A percentile compares a stretch with the other conserved stretches of the same genome.
Evolutionary conservation across 2,797 vertebrate species (phyloP).

Genomic region (Phyllotis vaccarum): DNA sequence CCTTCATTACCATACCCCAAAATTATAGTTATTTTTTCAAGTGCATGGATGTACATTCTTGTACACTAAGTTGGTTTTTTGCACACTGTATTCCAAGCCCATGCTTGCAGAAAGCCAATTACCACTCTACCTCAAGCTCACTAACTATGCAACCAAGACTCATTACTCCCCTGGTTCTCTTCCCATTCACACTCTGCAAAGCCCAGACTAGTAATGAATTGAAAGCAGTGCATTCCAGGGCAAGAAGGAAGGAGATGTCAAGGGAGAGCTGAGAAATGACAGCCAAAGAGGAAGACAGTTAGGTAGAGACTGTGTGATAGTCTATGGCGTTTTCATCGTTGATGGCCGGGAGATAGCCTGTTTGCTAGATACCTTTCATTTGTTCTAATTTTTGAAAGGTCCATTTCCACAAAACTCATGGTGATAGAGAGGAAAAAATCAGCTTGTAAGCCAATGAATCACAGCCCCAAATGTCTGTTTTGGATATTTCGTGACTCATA

Average conservation of each 20-base stretch:
- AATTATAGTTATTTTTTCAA: conserved; percentile 79
- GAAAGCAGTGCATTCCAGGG: conserved; percentile 29
- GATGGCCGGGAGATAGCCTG: neutral
- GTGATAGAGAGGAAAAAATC: conserved; percentile 58
- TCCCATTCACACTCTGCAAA: conserved; percentile 61
- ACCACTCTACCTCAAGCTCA: conserved; percentile 63
- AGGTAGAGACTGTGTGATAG: conserved; percentile 11
- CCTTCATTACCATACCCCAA: conserved; percentile 74
- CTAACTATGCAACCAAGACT: conserved; percentile 68
- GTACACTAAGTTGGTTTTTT: conserved; percentile 68
- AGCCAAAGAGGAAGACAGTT: neutral
- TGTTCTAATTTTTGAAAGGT: conserved; percentile 55
- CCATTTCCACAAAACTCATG: conserved; percentile 62
- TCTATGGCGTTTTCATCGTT: neutral
- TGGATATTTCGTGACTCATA: conserved; percentile 65
- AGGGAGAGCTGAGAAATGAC: neutral
- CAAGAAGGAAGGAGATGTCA: conserved; percentile 41
- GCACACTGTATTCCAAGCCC: conserved; percentile 72
- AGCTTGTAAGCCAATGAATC: conserved; percentile 56
- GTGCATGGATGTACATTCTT: conserved; percentile 58
- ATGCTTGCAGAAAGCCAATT: conserved; percentile 75
- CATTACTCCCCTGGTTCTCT: conserved; percentile 68
- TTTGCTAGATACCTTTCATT: conserved; percentile 9
- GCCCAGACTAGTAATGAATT: conserved; percentile 57
- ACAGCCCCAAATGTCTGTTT: conserved; percentile 60